Percentiles rank a stretch among this genome's conserved stretches.
Evolutionary conservation across 2,113 vertebrate genomes (phyloP).

Genomic region (Amblyopsis rosae): DNA sequence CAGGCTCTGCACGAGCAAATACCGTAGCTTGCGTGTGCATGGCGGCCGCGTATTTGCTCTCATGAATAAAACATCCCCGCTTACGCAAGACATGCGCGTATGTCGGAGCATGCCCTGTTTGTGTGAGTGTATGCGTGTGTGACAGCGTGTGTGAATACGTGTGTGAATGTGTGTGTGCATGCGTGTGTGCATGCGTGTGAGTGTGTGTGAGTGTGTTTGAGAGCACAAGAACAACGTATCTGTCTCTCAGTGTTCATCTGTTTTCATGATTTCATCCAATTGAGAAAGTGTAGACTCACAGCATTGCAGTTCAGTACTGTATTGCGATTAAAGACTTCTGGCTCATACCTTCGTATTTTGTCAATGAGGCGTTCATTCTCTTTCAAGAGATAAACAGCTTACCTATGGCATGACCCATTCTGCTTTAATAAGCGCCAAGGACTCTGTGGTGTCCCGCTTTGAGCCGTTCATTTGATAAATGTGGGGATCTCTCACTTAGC

Average conservation of each 20-base stretch:
- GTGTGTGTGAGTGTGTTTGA: too few species aligned
- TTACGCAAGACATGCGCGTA: slow-evolving; percentile 37
- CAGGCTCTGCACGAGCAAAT: slow-evolving; percentile 70
- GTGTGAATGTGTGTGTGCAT: slow-evolving; percentile 25
- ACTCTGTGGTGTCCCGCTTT: slow-evolving; percentile 60
- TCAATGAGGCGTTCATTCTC: slow-evolving; percentile 34
- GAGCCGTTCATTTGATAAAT: slow-evolving; percentile 74
- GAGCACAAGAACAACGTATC: background rate
- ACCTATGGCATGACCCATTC: slow-evolving; percentile 66
- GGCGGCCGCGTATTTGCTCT: slow-evolving; percentile 57
- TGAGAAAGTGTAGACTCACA: slow-evolving; percentile 23
- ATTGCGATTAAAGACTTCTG: slow-evolving; percentile 1
- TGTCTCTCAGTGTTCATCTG: background rate
- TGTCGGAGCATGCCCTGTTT: background rate
- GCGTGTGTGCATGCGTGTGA: slow-evolving; percentile 23
- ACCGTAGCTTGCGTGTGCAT: slow-evolving; percentile 59
- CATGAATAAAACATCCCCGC: slow-evolving; percentile 73
- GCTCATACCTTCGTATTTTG: slow-evolving; percentile 22
- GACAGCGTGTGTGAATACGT: background rate
- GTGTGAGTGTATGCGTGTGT: slow-evolving; percentile 3
- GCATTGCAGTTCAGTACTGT: slow-evolving; percentile 21
- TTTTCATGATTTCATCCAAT: slow-evolving; percentile 13
- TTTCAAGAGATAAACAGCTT: slow-evolving; percentile 71
- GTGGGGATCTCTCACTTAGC: slow-evolving; percentile 67
- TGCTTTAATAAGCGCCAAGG: slow-evolving; percentile 66